These are phyloP conservation scores for Microtus oregoni DNA, from an alignment of 2,113 vertebrate genomes.

Conservation along the genomic window DNA sequence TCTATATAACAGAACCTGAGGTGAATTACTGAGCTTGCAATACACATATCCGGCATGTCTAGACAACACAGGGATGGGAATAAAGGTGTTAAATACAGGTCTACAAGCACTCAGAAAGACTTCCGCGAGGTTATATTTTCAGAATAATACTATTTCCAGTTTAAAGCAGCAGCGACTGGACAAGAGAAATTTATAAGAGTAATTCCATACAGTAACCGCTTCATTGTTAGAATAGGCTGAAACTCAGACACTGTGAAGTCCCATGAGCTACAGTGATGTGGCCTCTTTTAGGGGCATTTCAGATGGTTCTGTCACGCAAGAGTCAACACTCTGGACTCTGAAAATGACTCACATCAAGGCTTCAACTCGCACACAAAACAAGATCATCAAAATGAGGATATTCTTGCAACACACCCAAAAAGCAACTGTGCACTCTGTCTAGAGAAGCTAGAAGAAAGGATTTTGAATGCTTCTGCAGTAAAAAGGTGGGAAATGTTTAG, in stretches of 20 bases:
- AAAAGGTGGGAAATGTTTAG: neutral
- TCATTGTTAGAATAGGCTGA: slow-evolving; percentile 45
- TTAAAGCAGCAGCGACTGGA: neutral
- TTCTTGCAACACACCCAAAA: neutral
- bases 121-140: slow-evolving; percentile 13
- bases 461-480: neutral
- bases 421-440: neutral
- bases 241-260: slow-evolving; percentile 24
- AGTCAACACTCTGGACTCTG: neutral
- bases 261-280: neutral
- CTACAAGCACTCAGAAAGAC: neutral
- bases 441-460: neutral
- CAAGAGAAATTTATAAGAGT: neutral
- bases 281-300: slow-evolving; percentile 1
- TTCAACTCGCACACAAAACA: slow-evolving; percentile 22
- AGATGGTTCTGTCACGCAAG: neutral
- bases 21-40: slow-evolving; percentile 18
- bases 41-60: slow-evolving; percentile 63
- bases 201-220: slow-evolving; percentile 24
- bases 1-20: slow-evolving; percentile 49
- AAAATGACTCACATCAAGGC: slow-evolving; percentile 27
- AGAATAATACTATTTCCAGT: slow-evolving; percentile 15
- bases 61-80: neutral
- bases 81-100: slow-evolving; percentile 19
- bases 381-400: slow-evolving; percentile 55